Base-by-base conservation (phyloP, 2,797 vertebrate genomes). In the Rachycentron canadum region DNA sequence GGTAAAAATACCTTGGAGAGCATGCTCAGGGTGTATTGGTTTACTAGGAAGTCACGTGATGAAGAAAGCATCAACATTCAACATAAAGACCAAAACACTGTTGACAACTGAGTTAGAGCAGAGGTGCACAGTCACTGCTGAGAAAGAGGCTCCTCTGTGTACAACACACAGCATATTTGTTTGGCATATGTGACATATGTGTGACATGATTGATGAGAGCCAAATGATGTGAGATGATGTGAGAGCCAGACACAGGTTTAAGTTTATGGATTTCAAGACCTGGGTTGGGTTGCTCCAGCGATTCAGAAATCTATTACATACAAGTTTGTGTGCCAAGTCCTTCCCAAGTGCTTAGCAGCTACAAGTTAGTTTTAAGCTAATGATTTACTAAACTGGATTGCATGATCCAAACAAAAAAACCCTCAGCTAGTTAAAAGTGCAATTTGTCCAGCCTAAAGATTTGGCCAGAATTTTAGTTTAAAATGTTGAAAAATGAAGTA, bases 1-100 rank as follows among this genome's bases (percentile, higher is more conserved):
- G 68, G 26, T 84, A 85, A 84, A 89, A 89, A 90, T 90, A 90
- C 67, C 57, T 40, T 1, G 19, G 50, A 49, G 53, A 67, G 60
- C 41, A 52, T 40, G 67, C 52, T 55, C 21, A 13, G 47, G 16
- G 17, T 30, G 53, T 56, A 81, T 78, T 40, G 40, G 43, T 61
- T 89, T 84, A 85, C 52, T 2, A 60, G 62, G 45, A 71, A 71
- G 85, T 86, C 84, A 66, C 41, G 61, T 82, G 76, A 85, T 13
- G 23, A 69, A 41, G 32, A 21, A 21, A 74, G 60, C 50, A 28
- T 68, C 62, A 25, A 72, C 67, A 69, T 72, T 74, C 55, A 40
- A 43, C 52, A 34, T 47, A 2, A 1, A 47, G 76, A 85, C 62
- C 30, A 66, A 73, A 79, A 86, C 70, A 76, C 17, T 47, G 65